Percentiles rank a stretch among this genome's conserved stretches.
These are phyloP conservation scores for Bombus terrestris DNA, from an alignment of 1,140 invertebrate species.

Conservation along the genomic window DNA sequence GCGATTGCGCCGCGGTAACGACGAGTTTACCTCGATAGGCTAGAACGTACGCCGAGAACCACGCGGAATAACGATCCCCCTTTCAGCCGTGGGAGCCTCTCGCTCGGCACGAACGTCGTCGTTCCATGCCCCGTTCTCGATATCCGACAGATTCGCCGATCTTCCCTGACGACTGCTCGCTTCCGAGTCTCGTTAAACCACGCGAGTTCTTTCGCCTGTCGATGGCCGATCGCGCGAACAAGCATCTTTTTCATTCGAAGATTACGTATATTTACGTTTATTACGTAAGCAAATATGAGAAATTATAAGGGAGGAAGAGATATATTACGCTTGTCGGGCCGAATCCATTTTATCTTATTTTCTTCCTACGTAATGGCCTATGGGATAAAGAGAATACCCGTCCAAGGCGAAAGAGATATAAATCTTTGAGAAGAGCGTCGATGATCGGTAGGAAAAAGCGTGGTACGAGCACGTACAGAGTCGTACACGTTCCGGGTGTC, in stretches of 20 bases:
- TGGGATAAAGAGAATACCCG: neutral
- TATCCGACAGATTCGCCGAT: neutral
- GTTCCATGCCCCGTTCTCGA: neutral
- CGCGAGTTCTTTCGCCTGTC: fast-evolving
- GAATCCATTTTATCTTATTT: neutral
- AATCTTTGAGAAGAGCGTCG: neutral
- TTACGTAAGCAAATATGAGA: too few relatives aligned
- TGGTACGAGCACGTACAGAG: too few relatives aligned
- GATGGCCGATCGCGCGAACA: too few relatives aligned
- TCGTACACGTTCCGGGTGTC: conserved; percentile 33
- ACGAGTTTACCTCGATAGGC: conserved; percentile 50
- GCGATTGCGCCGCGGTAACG: conserved; percentile 50
- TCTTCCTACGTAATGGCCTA: fast-evolving
- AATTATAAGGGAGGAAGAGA: neutral
- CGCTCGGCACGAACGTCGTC: neutral
- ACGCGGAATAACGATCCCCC: conserved; percentile 44
- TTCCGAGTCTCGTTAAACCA: neutral
- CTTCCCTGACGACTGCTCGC: neutral
- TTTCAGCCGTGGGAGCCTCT: conserved; percentile 23
- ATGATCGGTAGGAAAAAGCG: neutral
- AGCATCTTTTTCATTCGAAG: fast-evolving
- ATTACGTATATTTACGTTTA: fast-evolving
- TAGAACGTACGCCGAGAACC: conserved; percentile 26
- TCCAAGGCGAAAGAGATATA: neutral
- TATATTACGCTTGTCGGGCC: neutral